These are phyloP conservation scores for Darevskia nairensis DNA, from an alignment of 2,797 vertebrate genomes.

Conservation along the genomic window DNA sequence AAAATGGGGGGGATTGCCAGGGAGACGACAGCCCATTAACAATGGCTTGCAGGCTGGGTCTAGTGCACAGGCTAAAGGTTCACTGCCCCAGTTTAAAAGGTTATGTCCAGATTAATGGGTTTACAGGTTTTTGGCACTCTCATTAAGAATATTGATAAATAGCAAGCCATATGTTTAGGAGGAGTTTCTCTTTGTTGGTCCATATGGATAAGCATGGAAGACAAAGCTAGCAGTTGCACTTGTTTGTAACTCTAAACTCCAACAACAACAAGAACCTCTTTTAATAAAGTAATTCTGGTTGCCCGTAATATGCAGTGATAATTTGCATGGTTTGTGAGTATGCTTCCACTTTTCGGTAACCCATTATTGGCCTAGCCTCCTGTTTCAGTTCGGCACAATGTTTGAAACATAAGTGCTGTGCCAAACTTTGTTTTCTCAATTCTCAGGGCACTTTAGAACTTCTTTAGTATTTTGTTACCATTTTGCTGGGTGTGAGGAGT, in stretches of 20 bases:
- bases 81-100: neutral
- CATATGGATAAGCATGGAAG: neutral
- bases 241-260: neutral
- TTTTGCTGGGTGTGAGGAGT: too few relatives aligned
- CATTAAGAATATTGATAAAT: neutral
- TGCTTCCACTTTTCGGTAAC: neutral
- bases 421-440: neutral
- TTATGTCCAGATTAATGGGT: neutral
- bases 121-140: neutral
- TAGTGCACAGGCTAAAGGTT: neutral
- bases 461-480: neutral
- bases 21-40: too few relatives aligned
- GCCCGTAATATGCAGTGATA: neutral
- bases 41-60: neutral
- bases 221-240: neutral
- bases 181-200: neutral
- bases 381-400: neutral
- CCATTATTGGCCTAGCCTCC: neutral
- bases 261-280: neutral
- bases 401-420: neutral
- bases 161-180: neutral
- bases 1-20: too few relatives aligned
- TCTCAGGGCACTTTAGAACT: neutral
- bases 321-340: neutral
- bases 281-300: neutral